Evolutionary conservation across 2,797 vertebrate species (phyloP), one percentile per base, ranked within the genome.

Genomic region (Tapera naevia): DNA sequence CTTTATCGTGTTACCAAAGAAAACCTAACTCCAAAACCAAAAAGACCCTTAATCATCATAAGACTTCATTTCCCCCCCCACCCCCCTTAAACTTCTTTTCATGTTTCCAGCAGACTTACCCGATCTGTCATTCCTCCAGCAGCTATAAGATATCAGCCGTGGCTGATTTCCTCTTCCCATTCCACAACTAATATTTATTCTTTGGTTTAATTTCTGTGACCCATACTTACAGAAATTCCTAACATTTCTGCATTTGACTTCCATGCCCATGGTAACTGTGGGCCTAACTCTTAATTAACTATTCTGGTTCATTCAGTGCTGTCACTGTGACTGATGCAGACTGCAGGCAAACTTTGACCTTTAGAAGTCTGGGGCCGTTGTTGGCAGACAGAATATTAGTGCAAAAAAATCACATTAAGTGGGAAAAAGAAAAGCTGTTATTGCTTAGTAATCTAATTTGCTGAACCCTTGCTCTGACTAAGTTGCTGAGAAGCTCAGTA

Each of bases 401-500:
- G 70, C 79, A 93, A 97, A 97, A 94, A 95, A 95, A 96, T 86
- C 83, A 89, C 93, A 92, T 93, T 94, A 91, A 97, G 88, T 96
- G 97, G 97, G 97, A 97, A 94, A n/a, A 96, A 96, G 89, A 97
- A 97, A 98, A 98, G 98, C 98, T 98, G 97, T 98, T 98, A 98
- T 98, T 98, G 99, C 98, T 96, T 98, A 98, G 97, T 98, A 98
- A 97, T 98, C 98, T 99, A 94, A 98, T 99, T 99, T 99, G 99
- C 98, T 99, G 99, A 99, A 99, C 98, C 99, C 99, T 99, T 99
- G 99, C 99, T 99, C 99, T 98, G 95, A 98, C 98, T 99, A 98
- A 98, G 98, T 99, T 99, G 98, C 98, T 98, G 98, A 99, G 98
- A 98, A 98, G 98, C 98, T 97, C 97, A 98, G 98, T 99, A 98